Evolutionary conservation across 2,888 invertebrate genomes (phyloP).

Genomic region (Xestoiulus laeticollis): DNA sequence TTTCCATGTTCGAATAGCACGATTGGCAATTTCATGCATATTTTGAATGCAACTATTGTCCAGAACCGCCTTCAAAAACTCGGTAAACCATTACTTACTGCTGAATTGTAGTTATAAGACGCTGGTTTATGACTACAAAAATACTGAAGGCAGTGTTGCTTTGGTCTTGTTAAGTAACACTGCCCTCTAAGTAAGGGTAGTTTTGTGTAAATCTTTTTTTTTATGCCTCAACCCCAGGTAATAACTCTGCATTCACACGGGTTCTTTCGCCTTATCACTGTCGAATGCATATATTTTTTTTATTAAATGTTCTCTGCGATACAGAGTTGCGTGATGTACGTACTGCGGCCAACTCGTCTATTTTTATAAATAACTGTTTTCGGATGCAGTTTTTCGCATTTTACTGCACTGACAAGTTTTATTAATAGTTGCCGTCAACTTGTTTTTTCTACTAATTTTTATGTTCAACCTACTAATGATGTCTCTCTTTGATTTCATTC

Average conservation of each 20-base stretch:
- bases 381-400: neutral
- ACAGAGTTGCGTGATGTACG: neutral
- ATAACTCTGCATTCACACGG: neutral
- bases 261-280: neutral
- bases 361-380: neutral
- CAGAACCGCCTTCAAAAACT: neutral
- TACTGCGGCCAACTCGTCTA: neutral
- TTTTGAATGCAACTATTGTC: neutral
- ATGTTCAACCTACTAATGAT: constrained; percentile 42
- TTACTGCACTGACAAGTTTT: neutral
- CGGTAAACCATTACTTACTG: neutral
- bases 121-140: neutral
- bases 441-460: neutral
- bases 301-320: constrained; percentile 29
- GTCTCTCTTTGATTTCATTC: neutral
- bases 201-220: neutral
- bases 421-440: neutral
- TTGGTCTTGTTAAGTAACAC: neutral
- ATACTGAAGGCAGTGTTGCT: neutral
- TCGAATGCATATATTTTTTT: neutral
- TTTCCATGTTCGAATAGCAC: neutral
- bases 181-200: neutral
- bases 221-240: neutral
- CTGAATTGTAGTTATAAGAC: constrained; percentile 15
- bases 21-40: neutral